A percentile compares a stretch with the other conserved stretches of the same genome.
These are phyloP conservation scores for Muscidifurax raptorellus DNA, from an alignment of 1,140 invertebrate genomes.

Conservation along the genomic window DNA sequence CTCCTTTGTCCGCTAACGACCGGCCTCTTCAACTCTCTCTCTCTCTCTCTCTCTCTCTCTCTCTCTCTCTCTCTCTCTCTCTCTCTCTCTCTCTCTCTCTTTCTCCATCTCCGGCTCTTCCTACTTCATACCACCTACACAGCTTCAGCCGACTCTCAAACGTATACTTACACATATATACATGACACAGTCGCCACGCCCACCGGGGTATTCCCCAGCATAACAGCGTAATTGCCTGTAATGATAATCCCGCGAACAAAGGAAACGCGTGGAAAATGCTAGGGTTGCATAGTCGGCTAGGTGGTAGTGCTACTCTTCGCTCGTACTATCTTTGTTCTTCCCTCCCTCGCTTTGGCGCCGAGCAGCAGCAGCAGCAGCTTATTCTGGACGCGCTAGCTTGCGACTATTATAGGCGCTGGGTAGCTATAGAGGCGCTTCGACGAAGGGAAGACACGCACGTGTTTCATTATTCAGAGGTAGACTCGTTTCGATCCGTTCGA, in stretches of 20 bases:
- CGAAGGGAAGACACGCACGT: not conserved
- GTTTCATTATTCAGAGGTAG: too few relatives aligned
- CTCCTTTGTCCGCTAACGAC: slow-evolving; percentile 62
- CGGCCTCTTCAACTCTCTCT: slow-evolving; percentile 49
- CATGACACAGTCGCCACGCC: not conserved
- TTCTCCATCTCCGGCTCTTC: not conserved
- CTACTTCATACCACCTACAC: too few relatives aligned
- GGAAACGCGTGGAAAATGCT: slow-evolving; percentile 71
- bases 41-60: slow-evolving; percentile 47
- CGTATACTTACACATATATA: too few relatives aligned
- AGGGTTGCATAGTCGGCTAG: slow-evolving; percentile 68
- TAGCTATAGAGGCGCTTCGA: not conserved
- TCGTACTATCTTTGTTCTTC: slow-evolving; percentile 47
- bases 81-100: slow-evolving; percentile 40
- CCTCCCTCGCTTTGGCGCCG: not conserved
- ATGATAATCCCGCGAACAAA: slow-evolving; percentile 73
- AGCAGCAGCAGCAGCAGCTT: too few relatives aligned
- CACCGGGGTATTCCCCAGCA: not conserved
- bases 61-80: slow-evolving; percentile 44
- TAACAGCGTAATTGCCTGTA: slow-evolving; percentile 64
- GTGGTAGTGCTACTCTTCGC: slow-evolving; percentile 57
- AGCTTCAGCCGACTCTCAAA: too few relatives aligned
- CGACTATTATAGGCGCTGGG: not conserved
- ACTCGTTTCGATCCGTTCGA: too few relatives aligned
- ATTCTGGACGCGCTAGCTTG: not conserved